A percentile compares a stretch with the other conserved stretches of the same genome.
phyloP scores from a whole-genome alignment of 1,140 invertebrate species.

The Aphaenogaster floridana region DNA sequence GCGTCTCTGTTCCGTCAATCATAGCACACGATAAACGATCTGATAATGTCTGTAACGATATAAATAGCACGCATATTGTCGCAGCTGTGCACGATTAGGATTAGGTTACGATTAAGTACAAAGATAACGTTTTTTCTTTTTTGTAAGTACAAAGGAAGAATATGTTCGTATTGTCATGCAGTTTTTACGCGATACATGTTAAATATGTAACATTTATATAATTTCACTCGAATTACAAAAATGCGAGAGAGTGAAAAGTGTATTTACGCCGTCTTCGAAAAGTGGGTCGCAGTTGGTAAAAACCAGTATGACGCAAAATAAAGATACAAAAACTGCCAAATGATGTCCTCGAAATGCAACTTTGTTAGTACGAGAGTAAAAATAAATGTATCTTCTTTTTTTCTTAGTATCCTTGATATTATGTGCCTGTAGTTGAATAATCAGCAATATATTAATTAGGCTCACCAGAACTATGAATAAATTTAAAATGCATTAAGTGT shows the following conservation, averaged over 20 bases:
- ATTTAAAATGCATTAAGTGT: neutral
- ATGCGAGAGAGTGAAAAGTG: neutral
- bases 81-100: neutral
- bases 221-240: neutral
- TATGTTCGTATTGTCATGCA: neutral
- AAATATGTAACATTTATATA: neutral
- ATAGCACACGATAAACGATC: neutral
- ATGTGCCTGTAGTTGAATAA: neutral
- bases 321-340: neutral
- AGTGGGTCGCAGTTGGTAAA: constrained; percentile 21
- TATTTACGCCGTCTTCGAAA: neutral
- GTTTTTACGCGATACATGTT: neutral
- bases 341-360: neutral
- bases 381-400: neutral
- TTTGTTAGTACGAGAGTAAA: neutral
- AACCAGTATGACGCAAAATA: constrained; percentile 7
- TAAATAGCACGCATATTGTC: neutral
- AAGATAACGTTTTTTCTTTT: neutral
- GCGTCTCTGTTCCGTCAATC: neutral
- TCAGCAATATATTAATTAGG: neutral
- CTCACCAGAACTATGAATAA: neutral
- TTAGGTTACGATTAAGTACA: neutral
- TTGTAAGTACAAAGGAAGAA: neutral
- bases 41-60: neutral
- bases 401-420: neutral